Conservation (phyloP, 2,888 invertebrate species). For the Athrips mouffetella region DNA sequence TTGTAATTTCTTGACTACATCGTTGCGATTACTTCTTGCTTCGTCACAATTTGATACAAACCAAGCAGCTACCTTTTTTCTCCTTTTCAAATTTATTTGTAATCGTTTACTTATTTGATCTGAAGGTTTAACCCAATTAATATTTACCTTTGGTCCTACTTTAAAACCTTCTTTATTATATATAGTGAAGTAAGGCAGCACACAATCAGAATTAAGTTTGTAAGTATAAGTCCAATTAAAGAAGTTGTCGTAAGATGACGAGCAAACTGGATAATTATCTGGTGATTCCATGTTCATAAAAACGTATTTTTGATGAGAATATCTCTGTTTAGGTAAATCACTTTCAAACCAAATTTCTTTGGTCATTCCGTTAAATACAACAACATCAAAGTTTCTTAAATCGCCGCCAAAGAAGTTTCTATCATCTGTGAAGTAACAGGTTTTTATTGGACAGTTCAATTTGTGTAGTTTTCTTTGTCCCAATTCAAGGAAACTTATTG, state of each 20-base stretch:
- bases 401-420: constrained; percentile 43
- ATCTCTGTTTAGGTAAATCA: constrained; percentile 40
- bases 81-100: too few relatives aligned
- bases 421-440: constrained; percentile 55
- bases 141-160: too few relatives aligned
- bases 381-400: constrained; percentile 50
- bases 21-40: too few relatives aligned
- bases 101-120: too few relatives aligned
- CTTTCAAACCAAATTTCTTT: constrained; percentile 24
- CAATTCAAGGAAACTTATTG: too few relatives aligned
- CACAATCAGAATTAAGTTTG: constrained; percentile 23
- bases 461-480: neutral
- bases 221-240: constrained; percentile 70
- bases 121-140: too few relatives aligned
- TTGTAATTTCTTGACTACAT: too few relatives aligned
- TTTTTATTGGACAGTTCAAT: constrained; percentile 47
- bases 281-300: constrained; percentile 63
- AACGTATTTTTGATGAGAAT: constrained; percentile 57
- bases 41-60: too few relatives aligned
- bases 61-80: too few relatives aligned
- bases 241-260: constrained; percentile 44
- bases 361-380: constrained; percentile 57
- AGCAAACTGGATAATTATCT: constrained; percentile 56
- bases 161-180: neutral
- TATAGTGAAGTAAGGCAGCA: neutral